phyloP scores from a whole-genome alignment of 2,113 vertebrate species.

The Oxyura jamaicensis region DNA sequence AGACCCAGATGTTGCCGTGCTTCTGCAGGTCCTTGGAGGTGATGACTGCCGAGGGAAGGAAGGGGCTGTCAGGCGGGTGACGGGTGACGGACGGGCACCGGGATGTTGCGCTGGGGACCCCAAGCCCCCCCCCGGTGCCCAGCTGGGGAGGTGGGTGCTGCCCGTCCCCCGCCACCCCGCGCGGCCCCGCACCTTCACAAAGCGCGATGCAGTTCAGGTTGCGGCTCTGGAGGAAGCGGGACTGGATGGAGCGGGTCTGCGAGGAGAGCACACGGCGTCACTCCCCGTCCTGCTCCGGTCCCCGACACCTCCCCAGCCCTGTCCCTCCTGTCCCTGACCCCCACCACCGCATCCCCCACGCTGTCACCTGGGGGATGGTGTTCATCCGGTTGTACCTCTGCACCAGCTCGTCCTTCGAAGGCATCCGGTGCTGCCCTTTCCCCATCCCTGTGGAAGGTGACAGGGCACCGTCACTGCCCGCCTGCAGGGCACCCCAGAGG shows the following conservation, averaged over 20 bases:
- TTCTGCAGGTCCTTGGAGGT: slow-evolving; percentile 99
- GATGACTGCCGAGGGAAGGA: slow-evolving; percentile 84
- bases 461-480: not conserved
- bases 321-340: rapidly evolving
- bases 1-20: slow-evolving; percentile 99
- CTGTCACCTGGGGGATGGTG: slow-evolving; percentile 94
- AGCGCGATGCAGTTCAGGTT: slow-evolving; percentile 99
- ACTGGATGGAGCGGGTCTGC: slow-evolving; percentile 95
- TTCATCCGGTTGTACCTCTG: slow-evolving; percentile 99
- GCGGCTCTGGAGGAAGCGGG: slow-evolving; percentile 96
- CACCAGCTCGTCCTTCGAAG: slow-evolving; percentile 97
- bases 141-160: not conserved
- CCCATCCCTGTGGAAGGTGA: slow-evolving; percentile 88
- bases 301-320: not conserved
- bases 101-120: not conserved
- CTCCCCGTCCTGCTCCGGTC: not conserved
- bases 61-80: not conserved
- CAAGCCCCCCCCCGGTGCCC: not conserved
- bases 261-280: not conserved
- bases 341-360: rapidly evolving
- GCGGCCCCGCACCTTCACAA: slow-evolving; percentile 87
- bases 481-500: not conserved
- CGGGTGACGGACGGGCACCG: no score
- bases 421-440: slow-evolving; percentile 99
- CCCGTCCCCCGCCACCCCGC: rapidly evolving